Base-by-base conservation (phyloP, 2,888 invertebrate genomes). In the Masnerella sp. region DNA sequence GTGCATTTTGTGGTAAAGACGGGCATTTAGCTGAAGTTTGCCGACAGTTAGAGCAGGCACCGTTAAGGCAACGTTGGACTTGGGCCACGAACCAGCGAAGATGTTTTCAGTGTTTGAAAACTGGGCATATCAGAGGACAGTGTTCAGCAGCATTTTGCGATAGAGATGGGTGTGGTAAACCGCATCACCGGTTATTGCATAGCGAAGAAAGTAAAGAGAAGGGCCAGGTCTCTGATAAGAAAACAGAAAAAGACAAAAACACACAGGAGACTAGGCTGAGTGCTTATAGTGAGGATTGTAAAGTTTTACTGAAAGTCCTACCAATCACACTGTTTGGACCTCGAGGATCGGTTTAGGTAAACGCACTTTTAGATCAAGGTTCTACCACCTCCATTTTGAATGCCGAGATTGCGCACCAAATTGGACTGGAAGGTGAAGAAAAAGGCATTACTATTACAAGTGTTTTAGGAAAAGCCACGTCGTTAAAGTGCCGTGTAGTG, bases 31-130 rank as follows among this genome's bases (percentile, higher is more conserved):
- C 25, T 9, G 20, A 17, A 12, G 30, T 18, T 15, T 58, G 34
- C n/a, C 3, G 34, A 9, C 43, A 58, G 25, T 45, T 58, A 12
- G 34, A n/a, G 4, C 30, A 11, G 1, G 20, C 11, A 14, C 34
- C 38, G 9, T 12, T 58, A 15, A 30, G 12, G 2, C 32, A 42
- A 9, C 58, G 58, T 7, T 18, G 58, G 45, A 34, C 18, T 5
- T 58, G 58, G 43, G 43, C 9, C 2, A 12, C 8, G 9, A 34
- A 12, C 1, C 30, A 45, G 15, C 11, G 17, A 14, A 18, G 43
- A 8, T 58, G 58, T 9, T 58, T 43, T 34, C 58, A 36, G 5
- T 54, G 28, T 12, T 40, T 54, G 25, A 43, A 17, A 58, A 32
- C 20, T 14, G 58, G 58, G 1, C 58, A 58, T 12, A 22, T 7